Percentiles rank a stretch among this genome's conserved stretches.
These are phyloP conservation scores for Epizoanthus illoricatus DNA, from an alignment of 92 coral and sea anemone genomes.

Conservation along the genomic window DNA sequence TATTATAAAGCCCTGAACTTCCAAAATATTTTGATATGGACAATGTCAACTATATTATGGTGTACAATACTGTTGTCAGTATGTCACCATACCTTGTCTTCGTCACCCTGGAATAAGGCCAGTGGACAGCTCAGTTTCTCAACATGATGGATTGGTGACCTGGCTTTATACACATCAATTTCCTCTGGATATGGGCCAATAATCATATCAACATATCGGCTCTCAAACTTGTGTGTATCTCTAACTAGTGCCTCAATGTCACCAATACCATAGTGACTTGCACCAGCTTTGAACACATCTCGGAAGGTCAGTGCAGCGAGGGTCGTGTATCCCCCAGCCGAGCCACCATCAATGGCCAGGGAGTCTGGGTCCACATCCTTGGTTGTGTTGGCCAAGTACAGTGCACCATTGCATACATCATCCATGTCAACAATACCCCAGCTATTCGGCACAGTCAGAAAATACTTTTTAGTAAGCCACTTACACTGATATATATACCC, in stretches of 20 bases:
- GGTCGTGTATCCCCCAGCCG: constrained; percentile 93
- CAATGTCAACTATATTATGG: too few species aligned
- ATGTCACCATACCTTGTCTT: constrained; percentile 75
- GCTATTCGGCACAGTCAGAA: constrained; percentile 41
- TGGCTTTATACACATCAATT: constrained; percentile 54
- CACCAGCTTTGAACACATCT: constrained; percentile 84
- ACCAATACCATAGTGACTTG: constrained; percentile 80
- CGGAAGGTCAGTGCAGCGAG: constrained; percentile 81
- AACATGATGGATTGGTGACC: constrained; percentile 77
- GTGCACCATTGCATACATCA: constrained; percentile 90
- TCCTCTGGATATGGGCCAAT: constrained; percentile 82
- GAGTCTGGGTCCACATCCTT: constrained; percentile 72
- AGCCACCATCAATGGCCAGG: constrained; percentile 87
- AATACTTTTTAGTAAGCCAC: too few species aligned
- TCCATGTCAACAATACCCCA: constrained; percentile 92
- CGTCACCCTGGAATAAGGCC: constrained; percentile 89
- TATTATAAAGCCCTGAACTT: too few species aligned
- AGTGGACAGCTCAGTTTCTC: constrained; percentile 74
- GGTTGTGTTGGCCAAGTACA: constrained; percentile 69
- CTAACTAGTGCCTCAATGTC: constrained; percentile 73
- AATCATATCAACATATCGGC: constrained; percentile 74
- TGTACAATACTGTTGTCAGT: too few species aligned
- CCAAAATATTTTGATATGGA: too few species aligned
- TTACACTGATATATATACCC: too few species aligned
- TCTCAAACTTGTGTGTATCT: constrained; percentile 93